Percentiles rank a stretch among this genome's conserved stretches.
Evolutionary conservation across 2,888 invertebrate genomes (phyloP).

Genomic region (Leptopilina syphax): DNA sequence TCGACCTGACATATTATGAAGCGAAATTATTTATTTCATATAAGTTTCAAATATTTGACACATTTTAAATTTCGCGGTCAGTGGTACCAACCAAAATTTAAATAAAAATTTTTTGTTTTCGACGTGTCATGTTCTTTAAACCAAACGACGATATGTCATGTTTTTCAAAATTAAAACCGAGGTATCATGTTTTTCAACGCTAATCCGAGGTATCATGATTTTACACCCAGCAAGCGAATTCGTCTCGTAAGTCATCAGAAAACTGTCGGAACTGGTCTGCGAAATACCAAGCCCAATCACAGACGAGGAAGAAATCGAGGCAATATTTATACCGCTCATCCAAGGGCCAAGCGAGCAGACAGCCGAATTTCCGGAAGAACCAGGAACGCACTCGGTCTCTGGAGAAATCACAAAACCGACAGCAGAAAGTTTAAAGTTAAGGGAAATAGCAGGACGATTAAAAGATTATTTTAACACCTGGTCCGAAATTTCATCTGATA

Average conservation of each 20-base stretch:
- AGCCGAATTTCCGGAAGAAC: not conserved
- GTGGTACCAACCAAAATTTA: too few species aligned
- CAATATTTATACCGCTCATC: not conserved
- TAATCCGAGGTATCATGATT: too few species aligned
- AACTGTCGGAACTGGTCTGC: not conserved
- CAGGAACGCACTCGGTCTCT: not conserved
- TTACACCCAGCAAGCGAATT: too few species aligned
- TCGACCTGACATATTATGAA: too few species aligned
- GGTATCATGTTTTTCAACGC: too few species aligned
- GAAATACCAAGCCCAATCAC: not conserved
- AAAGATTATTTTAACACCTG: not conserved
- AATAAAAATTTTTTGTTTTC: too few species aligned
- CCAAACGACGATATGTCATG: too few species aligned
- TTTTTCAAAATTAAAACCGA: too few species aligned
- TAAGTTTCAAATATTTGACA: too few species aligned
- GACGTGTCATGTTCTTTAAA: too few species aligned
- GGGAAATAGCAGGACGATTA: not conserved
- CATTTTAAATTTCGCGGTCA: too few species aligned
- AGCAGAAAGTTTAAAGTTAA: constrained; percentile 13
- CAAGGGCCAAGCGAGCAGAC: not conserved
- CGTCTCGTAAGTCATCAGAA: not conserved
- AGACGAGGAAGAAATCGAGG: not conserved
- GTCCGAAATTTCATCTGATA: not conserved
- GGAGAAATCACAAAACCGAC: constrained; percentile 9
- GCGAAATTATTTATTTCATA: too few species aligned